Base-by-base conservation (phyloP, 2,797 vertebrate genomes). In the Manis crassicaudata region DNA sequence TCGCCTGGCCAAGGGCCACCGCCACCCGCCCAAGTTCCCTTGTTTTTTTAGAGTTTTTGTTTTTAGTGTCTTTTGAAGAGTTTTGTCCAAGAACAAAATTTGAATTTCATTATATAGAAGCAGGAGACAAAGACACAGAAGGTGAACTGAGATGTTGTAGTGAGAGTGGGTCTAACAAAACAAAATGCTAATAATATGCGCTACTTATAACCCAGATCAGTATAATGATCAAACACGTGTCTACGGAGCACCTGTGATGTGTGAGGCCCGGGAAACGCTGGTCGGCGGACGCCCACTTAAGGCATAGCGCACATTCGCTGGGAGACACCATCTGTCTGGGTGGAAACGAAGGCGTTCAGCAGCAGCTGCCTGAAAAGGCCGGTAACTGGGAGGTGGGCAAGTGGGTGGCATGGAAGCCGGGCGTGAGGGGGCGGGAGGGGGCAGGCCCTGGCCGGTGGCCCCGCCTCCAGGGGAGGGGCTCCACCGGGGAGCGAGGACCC, bases 381-480 rank as follows among this genome's bases (percentile, higher is more conserved):
- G 43, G n/a, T 2, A 12, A 27, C 52, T 1, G 0, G 27, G 43
- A 2, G 8, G 5, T 1, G 17, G 7, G 8, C 5, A 0, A 11
- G 46, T 17, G 11, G 13, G 10, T 0, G 0, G 27, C 0, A 7
- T 2, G 6, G 20, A 32, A 1, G 7, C 60, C 21, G 29, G 12
- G 29, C 29, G 20, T 25, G 54, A 20, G 17, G 50, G 50, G 11
- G 12, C 18, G 29, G 58, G 12, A 46, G 6, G 12, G 27, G 63
- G 1, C 17, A 2, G 70, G 23, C 20, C 7, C 0, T 1, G 0
- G 7, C 0, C 37, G 29, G 46, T 46, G 46, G 46, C 46, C 46
- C 46, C 46, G 12, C 46, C 11, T 46, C 10, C 46, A 46, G 46
- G 46, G 46, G 46, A 46, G 11, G 46, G 46, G 46, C 46, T 12